These are phyloP conservation scores for Entomobrya multifasciata DNA, from an alignment of 2,888 invertebrate genomes.

Conservation along the genomic window DNA sequence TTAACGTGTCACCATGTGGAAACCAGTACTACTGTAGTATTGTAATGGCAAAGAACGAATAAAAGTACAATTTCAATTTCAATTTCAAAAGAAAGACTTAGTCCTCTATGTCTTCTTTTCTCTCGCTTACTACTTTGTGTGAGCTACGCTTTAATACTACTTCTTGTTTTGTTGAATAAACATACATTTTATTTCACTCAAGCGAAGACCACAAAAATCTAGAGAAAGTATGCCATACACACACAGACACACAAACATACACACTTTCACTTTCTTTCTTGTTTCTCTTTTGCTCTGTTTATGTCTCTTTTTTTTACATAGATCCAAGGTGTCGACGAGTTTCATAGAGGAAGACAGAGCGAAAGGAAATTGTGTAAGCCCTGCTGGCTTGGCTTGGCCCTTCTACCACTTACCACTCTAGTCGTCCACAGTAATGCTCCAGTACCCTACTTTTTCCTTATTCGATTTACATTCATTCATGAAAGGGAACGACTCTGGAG, in stretches of 20 bases:
- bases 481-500: neutral
- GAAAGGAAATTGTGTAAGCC: no score
- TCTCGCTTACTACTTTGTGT: no score
- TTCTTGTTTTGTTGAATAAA: no score
- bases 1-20: no score
- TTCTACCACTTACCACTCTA: neutral
- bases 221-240: conserved; percentile 44
- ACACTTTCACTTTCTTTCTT: conserved; percentile 13
- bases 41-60: neutral
- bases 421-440: conserved; percentile 12
- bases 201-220: no score
- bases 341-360: conserved; percentile 30
- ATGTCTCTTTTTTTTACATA: neutral
- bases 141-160: neutral
- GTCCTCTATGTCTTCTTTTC: neutral
- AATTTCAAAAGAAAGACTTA: neutral
- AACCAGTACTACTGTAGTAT: no score
- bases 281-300: conserved; percentile 16
- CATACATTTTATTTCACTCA: neutral
- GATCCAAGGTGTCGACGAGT: conserved; percentile 25
- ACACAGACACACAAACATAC: neutral
- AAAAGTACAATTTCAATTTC: neutral
- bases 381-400: no score
- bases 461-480: conserved; percentile 20
- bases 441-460: conserved; percentile 60